A percentile compares a stretch with the other conserved stretches of the same genome.
Evolutionary conservation across 2,113 vertebrate species (phyloP).

Genomic region (Microcebus griseorufus): DNA sequence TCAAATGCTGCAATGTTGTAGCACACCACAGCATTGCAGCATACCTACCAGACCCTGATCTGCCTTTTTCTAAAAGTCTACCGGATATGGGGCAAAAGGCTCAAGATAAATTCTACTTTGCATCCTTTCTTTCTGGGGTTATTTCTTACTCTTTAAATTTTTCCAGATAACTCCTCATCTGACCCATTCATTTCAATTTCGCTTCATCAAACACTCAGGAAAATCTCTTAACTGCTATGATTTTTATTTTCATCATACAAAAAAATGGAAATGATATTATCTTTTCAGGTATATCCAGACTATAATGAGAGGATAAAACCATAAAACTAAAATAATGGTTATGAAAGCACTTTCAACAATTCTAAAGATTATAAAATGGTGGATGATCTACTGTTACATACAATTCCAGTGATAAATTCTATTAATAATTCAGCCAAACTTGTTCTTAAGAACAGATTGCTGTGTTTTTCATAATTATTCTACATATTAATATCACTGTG

Average conservation of each 20-base stretch:
- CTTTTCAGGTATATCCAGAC: background rate
- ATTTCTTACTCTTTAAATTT: background rate
- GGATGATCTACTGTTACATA: background rate
- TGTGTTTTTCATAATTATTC: conserved; percentile 63
- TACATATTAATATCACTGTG: conserved; percentile 55
- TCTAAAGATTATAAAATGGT: background rate
- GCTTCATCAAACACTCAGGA: background rate
- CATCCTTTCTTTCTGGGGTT: background rate
- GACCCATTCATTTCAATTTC: background rate
- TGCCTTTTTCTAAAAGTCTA: background rate
- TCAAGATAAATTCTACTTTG: background rate
- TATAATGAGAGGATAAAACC: background rate
- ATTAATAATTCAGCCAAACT: background rate
- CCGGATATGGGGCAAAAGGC: background rate
- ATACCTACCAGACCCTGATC: accelerated
- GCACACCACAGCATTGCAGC: too few species aligned
- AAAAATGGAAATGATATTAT: background rate
- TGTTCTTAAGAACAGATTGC: conserved; percentile 48
- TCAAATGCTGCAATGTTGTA: background rate
- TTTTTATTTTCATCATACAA: background rate
- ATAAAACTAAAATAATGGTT: background rate
- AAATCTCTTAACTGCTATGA: background rate
- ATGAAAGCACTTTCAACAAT: background rate
- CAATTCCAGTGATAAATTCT: background rate
- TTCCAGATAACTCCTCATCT: background rate